Conservation (phyloP, 2,797 vertebrate genomes). For the Artibeus jamaicensis region DNA sequence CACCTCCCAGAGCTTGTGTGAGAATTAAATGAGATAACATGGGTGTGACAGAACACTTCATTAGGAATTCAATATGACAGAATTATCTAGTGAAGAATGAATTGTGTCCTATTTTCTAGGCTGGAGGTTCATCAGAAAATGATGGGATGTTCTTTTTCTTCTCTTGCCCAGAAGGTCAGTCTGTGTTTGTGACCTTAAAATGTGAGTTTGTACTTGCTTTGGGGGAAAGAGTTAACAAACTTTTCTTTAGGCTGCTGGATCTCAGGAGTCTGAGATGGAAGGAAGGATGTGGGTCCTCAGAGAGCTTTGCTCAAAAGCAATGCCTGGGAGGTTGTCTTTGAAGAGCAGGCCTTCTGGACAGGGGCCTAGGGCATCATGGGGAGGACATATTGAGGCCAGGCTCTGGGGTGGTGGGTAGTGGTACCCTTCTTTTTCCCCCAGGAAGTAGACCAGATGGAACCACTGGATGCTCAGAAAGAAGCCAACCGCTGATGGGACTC, state of each 20-base stretch:
- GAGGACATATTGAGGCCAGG: background rate
- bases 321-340: background rate
- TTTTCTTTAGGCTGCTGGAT: background rate
- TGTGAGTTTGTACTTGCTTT: background rate
- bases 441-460: background rate
- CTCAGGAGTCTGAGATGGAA: background rate
- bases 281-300: background rate
- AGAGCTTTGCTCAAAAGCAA: background rate
- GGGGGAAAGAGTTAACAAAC: background rate
- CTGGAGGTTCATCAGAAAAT: background rate
- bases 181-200: background rate
- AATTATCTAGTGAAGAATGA: background rate
- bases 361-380: too few species aligned
- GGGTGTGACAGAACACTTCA: background rate
- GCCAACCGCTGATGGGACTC: background rate
- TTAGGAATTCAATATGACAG: background rate
- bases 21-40: background rate
- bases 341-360: background rate
- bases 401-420: background rate
- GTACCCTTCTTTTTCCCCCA: fast-evolving
- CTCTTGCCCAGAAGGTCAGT: background rate
- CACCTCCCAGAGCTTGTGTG: background rate
- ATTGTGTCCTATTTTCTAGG: background rate
- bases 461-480: background rate
- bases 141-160: background rate